Evolutionary conservation across 2,797 vertebrate species (phyloP), one percentile per base, ranked within the genome.

Genomic region (Lepilemur septentrionalis): DNA sequence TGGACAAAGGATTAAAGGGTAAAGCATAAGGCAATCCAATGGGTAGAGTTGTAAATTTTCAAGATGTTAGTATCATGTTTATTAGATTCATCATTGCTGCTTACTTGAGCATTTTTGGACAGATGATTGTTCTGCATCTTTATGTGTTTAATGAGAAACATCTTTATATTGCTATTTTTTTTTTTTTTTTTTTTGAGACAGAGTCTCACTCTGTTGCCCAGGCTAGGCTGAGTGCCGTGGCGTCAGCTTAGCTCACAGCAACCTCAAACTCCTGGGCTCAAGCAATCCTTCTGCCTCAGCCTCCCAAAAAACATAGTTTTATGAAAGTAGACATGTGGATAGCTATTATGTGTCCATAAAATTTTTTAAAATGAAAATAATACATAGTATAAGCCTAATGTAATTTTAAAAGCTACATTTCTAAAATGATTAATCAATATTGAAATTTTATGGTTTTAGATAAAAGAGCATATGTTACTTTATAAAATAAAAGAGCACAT

Each of bases 351-450:
- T n/a, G n/a, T 76, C 32, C 73, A 76, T 50, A 50, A 76, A 32
- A 46, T 0, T 48, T 0, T 48, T 76, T 50, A 7, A 78, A 92
- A 43, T 67, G 41, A 88, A 92, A 97, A 80, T 38, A 35, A 57
- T 83, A 28, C 28, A n/a, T 83, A 59, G 9, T 72, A 2, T 67
- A 82, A 75, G 32, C 35, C 48, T 78, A 73, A 67, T 89, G 3
- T 81, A 83, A 96, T 83, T 93, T 93, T 89, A 90, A 89, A 89
- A 75, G 35, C 23, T 48, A 46, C 63, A 75, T 55, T 52, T 91
- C 69, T 91, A 79, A 72, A 89, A 83, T 85, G 32, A 91, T 6
- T 70, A 17, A 15, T 90, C 22, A 83, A 7, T 61, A 83, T 38
- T 83, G 52, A 75, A 83, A 65, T 65, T 65, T 65, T 65, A n/a